Conservation (phyloP, 1,140 invertebrate species). For the Lepidurus apus region DNA sequence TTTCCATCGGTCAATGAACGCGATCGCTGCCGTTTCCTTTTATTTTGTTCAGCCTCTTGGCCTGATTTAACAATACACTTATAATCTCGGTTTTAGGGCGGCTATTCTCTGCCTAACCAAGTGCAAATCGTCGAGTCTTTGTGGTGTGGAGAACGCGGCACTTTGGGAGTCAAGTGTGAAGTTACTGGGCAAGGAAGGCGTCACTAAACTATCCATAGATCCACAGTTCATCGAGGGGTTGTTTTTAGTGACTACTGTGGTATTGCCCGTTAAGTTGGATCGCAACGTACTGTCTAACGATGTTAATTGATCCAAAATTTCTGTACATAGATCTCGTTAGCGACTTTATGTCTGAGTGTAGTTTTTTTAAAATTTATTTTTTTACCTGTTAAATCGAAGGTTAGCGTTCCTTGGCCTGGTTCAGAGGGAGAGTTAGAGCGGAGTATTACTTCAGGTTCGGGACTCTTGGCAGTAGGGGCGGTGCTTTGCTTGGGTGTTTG, state of each 20-base stretch:
- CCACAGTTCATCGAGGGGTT: background rate
- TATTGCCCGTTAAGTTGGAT: background rate
- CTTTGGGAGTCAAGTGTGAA: constrained; percentile 2
- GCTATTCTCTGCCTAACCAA: constrained; percentile 12
- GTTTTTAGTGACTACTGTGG: background rate
- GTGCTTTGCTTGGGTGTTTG: background rate
- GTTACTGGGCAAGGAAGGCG: constrained; percentile 8
- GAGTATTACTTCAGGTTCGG: background rate
- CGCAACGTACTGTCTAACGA: background rate
- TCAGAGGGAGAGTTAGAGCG: background rate
- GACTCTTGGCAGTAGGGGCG: background rate
- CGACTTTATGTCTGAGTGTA: background rate
- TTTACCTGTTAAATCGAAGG: constrained; percentile 3
- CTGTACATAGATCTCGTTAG: background rate
- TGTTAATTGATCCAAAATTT: background rate
- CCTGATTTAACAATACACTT: background rate
- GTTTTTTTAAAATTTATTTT: background rate
- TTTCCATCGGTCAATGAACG: background rate
- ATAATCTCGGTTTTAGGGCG: background rate
- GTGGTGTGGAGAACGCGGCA: background rate
- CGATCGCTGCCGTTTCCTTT: background rate
- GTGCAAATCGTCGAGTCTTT: background rate
- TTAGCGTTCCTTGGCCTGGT: background rate
- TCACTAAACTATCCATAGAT: background rate
- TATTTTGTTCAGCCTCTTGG: background rate